Evolutionary conservation across 2,888 invertebrate genomes (phyloP).

Genomic region (Scaptomyza polygonia): DNA sequence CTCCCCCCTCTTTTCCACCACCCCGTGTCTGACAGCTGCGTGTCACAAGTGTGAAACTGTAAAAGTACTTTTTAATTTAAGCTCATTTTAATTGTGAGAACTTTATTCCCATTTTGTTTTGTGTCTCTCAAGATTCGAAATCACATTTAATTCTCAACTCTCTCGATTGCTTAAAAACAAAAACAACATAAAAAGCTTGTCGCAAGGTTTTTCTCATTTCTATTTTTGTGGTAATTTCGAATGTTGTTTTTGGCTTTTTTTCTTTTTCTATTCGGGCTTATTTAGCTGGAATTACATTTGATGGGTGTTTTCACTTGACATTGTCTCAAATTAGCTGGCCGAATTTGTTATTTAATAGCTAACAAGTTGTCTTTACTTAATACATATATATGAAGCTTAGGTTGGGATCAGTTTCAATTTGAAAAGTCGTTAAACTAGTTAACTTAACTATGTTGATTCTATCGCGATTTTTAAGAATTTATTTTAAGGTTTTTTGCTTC

Average conservation of each 20-base stretch:
- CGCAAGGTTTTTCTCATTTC: neutral
- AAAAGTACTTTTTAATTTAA: slow-evolving; percentile 77
- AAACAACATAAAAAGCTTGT: slow-evolving; percentile 7
- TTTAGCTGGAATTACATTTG: slow-evolving; percentile 69
- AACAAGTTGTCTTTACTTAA: slow-evolving; percentile 12
- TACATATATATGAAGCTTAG: slow-evolving; percentile 8
- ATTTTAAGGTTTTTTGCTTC: neutral
- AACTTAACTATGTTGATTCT: neutral
- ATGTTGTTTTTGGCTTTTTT: neutral
- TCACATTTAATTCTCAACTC: slow-evolving; percentile 54
- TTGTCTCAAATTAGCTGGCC: slow-evolving; percentile 60
- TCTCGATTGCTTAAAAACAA: slow-evolving; percentile 32
- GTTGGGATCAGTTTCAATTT: neutral
- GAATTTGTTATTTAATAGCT: slow-evolving; percentile 34
- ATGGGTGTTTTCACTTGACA: slow-evolving; percentile 51
- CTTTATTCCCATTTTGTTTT: slow-evolving; percentile 56
- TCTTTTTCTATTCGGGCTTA: slow-evolving; percentile 5
- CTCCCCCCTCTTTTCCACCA: too few relatives aligned
- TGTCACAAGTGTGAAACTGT: slow-evolving; percentile 71
- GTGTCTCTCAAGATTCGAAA: slow-evolving; percentile 19
- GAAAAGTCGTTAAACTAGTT: too few relatives aligned
- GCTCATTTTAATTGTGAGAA: slow-evolving; percentile 79
- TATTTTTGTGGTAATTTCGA: slow-evolving; percentile 1
- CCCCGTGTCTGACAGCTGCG: slow-evolving; percentile 18
- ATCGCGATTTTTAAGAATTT: neutral